A percentile compares a stretch with the other conserved stretches of the same genome.
phyloP scores from a whole-genome alignment of 2,797 vertebrate species.

The Forpus xanthops region DNA sequence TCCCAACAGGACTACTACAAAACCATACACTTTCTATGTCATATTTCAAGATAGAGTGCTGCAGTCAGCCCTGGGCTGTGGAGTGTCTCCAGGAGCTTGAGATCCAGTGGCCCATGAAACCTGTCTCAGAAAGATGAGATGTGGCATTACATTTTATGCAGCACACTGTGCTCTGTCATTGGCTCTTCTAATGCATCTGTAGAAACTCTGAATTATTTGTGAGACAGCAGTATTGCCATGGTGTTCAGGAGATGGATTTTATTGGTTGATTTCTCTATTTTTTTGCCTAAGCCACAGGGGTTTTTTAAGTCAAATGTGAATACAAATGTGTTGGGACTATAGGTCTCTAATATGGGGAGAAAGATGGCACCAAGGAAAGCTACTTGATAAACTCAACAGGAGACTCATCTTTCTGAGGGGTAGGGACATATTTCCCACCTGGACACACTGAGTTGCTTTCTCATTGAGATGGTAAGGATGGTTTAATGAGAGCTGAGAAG shows the following conservation, averaged over 20 bases:
- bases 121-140: slow-evolving; percentile 17
- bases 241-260: not conserved
- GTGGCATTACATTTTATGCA: slow-evolving; percentile 26
- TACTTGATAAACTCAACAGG: not conserved
- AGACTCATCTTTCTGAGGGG: not conserved
- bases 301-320: not conserved
- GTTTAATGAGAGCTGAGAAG: not conserved
- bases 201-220: not conserved
- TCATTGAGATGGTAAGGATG: not conserved
- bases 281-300: not conserved
- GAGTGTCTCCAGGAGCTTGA: not conserved
- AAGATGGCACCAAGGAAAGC: not conserved
- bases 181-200: not conserved
- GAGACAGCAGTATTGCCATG: not conserved
- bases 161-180: not conserved
- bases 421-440: not conserved
- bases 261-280: not conserved
- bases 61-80: not conserved
- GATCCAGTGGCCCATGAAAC: slow-evolving; percentile 29
- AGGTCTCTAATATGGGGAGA: not conserved
- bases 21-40: not conserved
- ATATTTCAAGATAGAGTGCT: not conserved
- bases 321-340: not conserved
- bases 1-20: not conserved
- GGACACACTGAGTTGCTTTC: not conserved